phyloP scores from a whole-genome alignment of 2,113 vertebrate species.

The Uria aalge region DNA sequence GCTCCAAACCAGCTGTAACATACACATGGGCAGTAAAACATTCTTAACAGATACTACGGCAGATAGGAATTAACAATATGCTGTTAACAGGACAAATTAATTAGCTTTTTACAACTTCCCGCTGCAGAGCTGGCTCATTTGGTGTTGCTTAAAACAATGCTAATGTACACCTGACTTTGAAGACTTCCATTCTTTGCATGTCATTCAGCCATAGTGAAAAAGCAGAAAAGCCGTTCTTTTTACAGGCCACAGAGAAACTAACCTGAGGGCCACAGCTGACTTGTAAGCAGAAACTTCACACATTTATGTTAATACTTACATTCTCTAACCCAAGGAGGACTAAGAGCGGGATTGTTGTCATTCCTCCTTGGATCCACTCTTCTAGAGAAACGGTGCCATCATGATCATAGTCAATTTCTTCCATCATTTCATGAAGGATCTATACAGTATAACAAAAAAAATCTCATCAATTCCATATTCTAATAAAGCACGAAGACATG shows the following conservation, averaged over 20 bases:
- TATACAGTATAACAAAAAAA: conserved; percentile 42
- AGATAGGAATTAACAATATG: background rate
- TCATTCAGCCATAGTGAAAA: background rate
- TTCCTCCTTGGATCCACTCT: conserved; percentile 96
- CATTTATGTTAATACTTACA: conserved; percentile 69
- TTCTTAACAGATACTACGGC: background rate
- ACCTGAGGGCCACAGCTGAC: background rate
- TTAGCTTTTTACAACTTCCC: background rate
- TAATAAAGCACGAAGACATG: background rate
- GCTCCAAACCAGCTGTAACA: background rate
- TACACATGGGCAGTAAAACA: background rate
- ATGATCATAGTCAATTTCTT: conserved; percentile 93
- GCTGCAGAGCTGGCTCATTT: background rate
- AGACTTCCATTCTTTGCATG: background rate
- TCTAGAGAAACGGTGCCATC: conserved; percentile 91
- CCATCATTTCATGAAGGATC: conserved; percentile 98
- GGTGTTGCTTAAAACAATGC: background rate
- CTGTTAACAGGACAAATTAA: background rate
- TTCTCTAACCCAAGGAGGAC: conserved; percentile 92
- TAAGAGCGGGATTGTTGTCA: conserved; percentile 93
- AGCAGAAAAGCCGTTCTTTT: background rate
- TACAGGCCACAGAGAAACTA: background rate
- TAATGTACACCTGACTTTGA: background rate
- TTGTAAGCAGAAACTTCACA: background rate
- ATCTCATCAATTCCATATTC: background rate